phyloP scores from a whole-genome alignment of 23 tunicate species.

The Trididemnum clinides region DNA sequence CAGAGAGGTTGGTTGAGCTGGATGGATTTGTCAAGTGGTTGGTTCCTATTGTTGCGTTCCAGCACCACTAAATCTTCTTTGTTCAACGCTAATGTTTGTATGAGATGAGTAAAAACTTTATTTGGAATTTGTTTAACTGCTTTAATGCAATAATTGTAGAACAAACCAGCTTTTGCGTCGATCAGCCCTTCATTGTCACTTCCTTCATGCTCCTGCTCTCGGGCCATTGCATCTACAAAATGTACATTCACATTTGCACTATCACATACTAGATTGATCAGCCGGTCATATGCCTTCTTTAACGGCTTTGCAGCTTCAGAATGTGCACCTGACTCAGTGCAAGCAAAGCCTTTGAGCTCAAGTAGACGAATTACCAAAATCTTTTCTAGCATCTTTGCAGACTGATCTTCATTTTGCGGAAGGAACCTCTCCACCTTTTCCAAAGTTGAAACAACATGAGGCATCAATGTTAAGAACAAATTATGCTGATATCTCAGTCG shows the following conservation, averaged over 20 bases:
- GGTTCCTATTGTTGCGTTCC: neutral
- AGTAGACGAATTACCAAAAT: conserved; percentile 16
- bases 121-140: conserved; percentile 10
- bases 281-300: conserved; percentile 18
- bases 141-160: neutral
- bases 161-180: neutral
- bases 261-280: conserved; percentile 5
- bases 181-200: conserved; percentile 3
- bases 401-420: no score
- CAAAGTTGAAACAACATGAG: conserved; percentile 26
- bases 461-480: neutral
- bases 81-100: conserved; percentile 2
- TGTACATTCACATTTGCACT: neutral
- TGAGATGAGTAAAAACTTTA: neutral
- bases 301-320: conserved; percentile 28
- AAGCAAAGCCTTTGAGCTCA: conserved; percentile 42
- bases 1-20: neutral
- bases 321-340: conserved; percentile 22
- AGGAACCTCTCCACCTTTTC: neutral
- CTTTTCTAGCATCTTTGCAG: neutral
- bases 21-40: neutral
- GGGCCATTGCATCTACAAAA: neutral
- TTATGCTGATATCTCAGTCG: conserved; percentile 23
- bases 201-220: conserved; percentile 7
- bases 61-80: conserved; percentile 17